Conservation (phyloP, 2,888 invertebrate genomes). For the Hoplodrina ambigua region DNA sequence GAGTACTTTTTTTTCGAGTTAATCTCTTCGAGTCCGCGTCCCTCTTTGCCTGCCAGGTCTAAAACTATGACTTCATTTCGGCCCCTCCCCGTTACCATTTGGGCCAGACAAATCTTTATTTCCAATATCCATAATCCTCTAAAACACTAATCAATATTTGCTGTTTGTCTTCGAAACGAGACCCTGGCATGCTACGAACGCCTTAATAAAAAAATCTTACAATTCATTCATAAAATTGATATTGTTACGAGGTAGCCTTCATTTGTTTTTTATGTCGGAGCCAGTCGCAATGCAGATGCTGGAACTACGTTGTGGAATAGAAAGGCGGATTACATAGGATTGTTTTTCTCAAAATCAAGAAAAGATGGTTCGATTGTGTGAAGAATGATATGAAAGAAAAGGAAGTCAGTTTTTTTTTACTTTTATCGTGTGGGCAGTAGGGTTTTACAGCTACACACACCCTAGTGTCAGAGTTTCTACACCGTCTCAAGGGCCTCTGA, state of each 20-base stretch:
- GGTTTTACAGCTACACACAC: too few species aligned
- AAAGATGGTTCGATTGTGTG: too few species aligned
- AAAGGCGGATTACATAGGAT: background rate
- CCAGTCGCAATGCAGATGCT: constrained; percentile 46
- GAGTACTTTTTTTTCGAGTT: too few species aligned
- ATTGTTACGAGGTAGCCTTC: constrained; percentile 33
- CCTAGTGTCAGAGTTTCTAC: too few species aligned
- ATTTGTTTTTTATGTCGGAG: constrained; percentile 40
- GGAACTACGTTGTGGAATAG: constrained; percentile 13
- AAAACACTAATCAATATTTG: constrained; percentile 24
- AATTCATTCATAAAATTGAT: constrained; percentile 43
- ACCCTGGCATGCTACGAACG: constrained; percentile 23
- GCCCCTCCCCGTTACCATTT: background rate
- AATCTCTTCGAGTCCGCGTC: too few species aligned
- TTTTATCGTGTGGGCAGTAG: too few species aligned
- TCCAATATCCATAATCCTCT: background rate
- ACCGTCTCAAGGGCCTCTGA: too few species aligned
- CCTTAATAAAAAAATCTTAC: constrained; percentile 35
- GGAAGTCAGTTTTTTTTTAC: too few species aligned
- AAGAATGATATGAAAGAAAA: too few species aligned
- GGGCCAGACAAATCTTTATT: background rate
- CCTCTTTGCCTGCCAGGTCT: too few species aligned
- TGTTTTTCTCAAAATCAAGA: background rate
- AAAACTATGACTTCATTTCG: too few species aligned
- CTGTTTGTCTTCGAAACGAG: constrained; percentile 17